A percentile compares a stretch with the other conserved stretches of the same genome.
These are phyloP conservation scores for Valencia hispanica DNA, from an alignment of 2,797 vertebrate genomes.

Conservation along the genomic window DNA sequence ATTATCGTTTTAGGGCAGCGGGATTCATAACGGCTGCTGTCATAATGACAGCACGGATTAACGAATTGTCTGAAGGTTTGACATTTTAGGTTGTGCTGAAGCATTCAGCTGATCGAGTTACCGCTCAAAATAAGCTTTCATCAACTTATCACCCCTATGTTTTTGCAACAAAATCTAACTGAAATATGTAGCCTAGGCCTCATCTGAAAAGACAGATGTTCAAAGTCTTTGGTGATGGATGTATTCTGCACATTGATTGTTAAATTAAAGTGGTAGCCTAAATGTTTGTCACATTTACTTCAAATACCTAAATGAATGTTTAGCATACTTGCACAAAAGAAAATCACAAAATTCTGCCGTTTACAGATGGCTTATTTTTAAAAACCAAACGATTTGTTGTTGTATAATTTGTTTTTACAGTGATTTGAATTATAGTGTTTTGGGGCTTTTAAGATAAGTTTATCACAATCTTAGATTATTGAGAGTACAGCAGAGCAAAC, in stretches of 20 bases:
- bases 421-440: neutral
- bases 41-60: neutral
- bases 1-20: constrained; percentile 38
- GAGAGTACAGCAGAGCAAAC: neutral
- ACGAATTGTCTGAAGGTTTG: neutral
- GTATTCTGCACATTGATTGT: neutral
- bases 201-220: neutral
- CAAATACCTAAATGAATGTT: too few species aligned
- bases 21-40: constrained; percentile 4
- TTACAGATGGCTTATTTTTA: neutral
- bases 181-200: neutral
- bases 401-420: neutral
- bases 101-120: neutral
- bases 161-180: neutral
- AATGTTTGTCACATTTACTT: neutral
- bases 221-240: neutral
- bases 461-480: too few species aligned
- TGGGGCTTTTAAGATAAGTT: neutral
- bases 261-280: neutral
- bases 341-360: too few species aligned
- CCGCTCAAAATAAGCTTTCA: neutral
- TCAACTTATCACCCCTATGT: neutral
- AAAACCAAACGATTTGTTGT: neutral
- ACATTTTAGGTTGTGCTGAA: neutral
- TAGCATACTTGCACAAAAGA: too few species aligned